Evolutionary conservation across 1,140 invertebrate species (phyloP).

Genomic region (Brachionus rotundiformis): DNA sequence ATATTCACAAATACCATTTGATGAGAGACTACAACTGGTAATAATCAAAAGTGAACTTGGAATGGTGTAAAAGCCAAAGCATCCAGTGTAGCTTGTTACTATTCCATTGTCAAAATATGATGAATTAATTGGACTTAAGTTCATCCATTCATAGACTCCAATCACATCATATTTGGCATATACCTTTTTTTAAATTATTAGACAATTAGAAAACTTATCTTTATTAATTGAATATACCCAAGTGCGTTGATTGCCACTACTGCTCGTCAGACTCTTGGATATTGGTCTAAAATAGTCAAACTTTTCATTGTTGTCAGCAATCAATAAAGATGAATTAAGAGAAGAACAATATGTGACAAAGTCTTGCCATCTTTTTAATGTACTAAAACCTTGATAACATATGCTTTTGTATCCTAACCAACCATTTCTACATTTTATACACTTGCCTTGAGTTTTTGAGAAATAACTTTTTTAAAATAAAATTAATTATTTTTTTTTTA

Average conservation of each 20-base stretch:
- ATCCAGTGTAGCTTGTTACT: not conserved
- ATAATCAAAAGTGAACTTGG: not conserved
- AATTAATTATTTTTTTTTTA: not conserved
- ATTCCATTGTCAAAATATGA: not conserved
- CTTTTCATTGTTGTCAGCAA: not conserved
- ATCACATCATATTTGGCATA: not conserved
- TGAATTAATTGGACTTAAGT: not conserved
- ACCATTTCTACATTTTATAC: not conserved
- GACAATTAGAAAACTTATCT: no score
- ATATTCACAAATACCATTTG: constrained; percentile 1
- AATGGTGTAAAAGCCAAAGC: not conserved
- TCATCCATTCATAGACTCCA: not conserved
- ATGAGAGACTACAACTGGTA: not conserved
- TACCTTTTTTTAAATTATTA: not conserved
- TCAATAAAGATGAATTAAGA: not conserved
- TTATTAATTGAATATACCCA: no score
- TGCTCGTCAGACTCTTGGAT: not conserved
- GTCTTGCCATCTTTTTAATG: not conserved
- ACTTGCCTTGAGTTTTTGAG: not conserved
- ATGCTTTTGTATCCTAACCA: not conserved
- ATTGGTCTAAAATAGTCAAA: not conserved
- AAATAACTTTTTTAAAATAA: not conserved
- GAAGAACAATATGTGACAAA: not conserved
- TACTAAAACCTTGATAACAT: not conserved
- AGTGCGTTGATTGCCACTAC: not conserved